Conservation (phyloP, 2,113 vertebrate species). For the Struthidea cinerea region DNA sequence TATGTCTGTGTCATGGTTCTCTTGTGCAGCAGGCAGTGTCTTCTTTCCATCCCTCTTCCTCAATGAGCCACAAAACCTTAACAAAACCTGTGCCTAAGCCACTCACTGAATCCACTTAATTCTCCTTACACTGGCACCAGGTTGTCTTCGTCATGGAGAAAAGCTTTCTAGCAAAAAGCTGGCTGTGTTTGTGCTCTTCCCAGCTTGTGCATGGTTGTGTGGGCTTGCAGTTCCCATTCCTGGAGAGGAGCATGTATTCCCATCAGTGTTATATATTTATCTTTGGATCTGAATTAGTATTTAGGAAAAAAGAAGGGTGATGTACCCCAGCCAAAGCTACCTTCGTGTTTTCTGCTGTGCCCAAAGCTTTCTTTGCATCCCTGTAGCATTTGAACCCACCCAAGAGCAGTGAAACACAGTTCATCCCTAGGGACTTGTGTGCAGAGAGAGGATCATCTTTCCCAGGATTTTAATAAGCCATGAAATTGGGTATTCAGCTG, state of each 20-base stretch:
- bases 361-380: background rate
- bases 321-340: background rate
- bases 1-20: background rate
- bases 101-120: background rate
- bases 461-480: background rate
- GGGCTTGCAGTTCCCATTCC: background rate
- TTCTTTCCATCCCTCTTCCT: background rate
- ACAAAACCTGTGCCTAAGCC: background rate
- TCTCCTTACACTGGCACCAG: background rate
- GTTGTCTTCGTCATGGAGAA: background rate
- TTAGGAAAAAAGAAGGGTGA: background rate
- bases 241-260: background rate
- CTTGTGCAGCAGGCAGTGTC: background rate
- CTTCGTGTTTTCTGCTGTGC: background rate
- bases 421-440: background rate
- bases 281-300: background rate
- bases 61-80: background rate
- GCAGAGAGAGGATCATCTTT: background rate
- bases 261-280: accelerated
- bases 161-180: background rate
- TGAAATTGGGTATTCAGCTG: background rate
- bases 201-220: background rate
- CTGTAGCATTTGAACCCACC: background rate
- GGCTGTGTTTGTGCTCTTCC: background rate
- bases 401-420: background rate